Percentiles rank a stretch among this genome's conserved stretches.
Conservation (phyloP, 2,797 vertebrate genomes). For the Decapterus maruadsi region DNA sequence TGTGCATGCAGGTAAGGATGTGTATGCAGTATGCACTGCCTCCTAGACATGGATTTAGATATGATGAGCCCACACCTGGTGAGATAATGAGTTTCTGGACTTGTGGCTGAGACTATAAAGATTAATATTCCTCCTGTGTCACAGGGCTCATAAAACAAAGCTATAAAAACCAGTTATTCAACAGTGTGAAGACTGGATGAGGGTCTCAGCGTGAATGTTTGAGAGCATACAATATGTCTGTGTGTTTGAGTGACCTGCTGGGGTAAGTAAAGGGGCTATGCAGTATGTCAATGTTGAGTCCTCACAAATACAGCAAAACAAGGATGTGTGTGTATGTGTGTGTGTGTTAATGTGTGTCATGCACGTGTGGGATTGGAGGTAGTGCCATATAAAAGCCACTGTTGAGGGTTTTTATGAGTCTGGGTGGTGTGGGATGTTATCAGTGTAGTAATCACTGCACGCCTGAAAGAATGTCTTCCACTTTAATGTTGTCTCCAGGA, state of each 20-base stretch:
- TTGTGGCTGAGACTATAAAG: slow-evolving; percentile 22
- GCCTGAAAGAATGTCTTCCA: slow-evolving; percentile 15
- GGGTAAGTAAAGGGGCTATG: not conserved
- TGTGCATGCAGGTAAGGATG: not conserved
- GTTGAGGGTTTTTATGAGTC: slow-evolving; percentile 36
- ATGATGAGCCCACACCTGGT: slow-evolving; percentile 36
- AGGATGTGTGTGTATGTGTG: not conserved
- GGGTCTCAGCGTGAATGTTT: not conserved
- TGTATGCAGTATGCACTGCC: not conserved
- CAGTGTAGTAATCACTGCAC: slow-evolving; percentile 23
- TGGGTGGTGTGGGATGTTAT: slow-evolving; percentile 5
- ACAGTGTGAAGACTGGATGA: not conserved
- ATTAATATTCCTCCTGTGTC: slow-evolving; percentile 23
- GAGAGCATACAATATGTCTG: not conserved
- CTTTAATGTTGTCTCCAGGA: slow-evolving; percentile 46
- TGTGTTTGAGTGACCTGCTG: slow-evolving; percentile 2
- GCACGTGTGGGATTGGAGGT: not conserved
- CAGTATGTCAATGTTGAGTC: not conserved
- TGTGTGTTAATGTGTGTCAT: not conserved
- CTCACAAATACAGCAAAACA: too few relatives aligned
- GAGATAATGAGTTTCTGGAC: slow-evolving; percentile 40
- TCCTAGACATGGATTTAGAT: slow-evolving; percentile 9
- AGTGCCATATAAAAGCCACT: slow-evolving; percentile 13
- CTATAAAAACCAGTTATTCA: slow-evolving; percentile 3
- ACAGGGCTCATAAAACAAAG: slow-evolving; percentile 9